Percentiles rank a stretch among this genome's conserved stretches.
Evolutionary conservation across 64 coral and sea anemone genomes (phyloP).

Genomic region (Pocillopora damicornis): DNA sequence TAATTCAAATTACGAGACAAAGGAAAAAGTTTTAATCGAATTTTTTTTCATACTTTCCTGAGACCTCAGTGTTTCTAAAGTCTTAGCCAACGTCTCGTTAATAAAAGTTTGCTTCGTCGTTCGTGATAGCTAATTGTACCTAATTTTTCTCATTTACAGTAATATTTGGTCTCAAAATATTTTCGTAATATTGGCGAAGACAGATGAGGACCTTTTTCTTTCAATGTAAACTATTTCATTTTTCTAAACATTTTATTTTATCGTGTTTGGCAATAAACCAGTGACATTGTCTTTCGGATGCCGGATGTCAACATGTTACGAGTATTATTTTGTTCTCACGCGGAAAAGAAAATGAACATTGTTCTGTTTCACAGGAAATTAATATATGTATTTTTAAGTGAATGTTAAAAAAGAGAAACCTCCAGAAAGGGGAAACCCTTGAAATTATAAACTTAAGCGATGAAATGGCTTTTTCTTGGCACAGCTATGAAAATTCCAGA

Average conservation of each 20-base stretch:
- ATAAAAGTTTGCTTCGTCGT: no score
- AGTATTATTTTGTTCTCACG: neutral
- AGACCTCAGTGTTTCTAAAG: no score
- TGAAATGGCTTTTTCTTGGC: no score
- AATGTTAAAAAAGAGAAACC: neutral
- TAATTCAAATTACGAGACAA: neutral
- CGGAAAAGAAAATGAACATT: neutral
- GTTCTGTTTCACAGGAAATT: neutral
- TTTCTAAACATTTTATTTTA: neutral
- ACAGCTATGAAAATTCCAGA: no score
- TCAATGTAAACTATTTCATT: neutral
- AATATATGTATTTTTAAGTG: neutral
- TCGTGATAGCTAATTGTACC: no score
- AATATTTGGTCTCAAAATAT: neutral
- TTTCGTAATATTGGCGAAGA: neutral
- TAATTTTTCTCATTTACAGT: neutral
- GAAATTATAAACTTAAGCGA: no score
- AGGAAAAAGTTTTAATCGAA: no score
- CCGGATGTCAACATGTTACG: neutral
- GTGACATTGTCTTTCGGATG: neutral
- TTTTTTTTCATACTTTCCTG: no score
- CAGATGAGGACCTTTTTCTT: neutral
- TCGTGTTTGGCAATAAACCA: neutral
- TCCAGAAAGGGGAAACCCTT: neutral
- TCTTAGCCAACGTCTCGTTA: no score